These are phyloP conservation scores for Epizoanthus stellaris DNA, from an alignment of 92 coral and sea anemone species.

Conservation along the genomic window DNA sequence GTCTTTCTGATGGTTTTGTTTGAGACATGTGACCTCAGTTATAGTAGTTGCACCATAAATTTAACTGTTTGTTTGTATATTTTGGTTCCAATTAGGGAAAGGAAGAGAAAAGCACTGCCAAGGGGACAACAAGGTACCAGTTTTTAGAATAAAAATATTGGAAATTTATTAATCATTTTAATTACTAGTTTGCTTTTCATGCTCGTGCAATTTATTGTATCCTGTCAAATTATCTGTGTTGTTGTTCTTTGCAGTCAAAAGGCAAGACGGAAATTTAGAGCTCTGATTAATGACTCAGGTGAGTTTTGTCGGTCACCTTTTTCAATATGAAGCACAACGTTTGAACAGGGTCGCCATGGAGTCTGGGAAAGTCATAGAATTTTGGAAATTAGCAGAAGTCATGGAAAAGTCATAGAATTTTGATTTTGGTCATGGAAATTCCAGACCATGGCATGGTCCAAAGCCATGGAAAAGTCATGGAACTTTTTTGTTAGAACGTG, in stretches of 20 bases:
- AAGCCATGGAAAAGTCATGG: too few species aligned
- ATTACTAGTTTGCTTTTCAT: too few species aligned
- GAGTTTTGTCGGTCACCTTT: neutral
- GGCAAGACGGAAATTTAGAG: conserved; percentile 53
- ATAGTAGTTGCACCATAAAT: neutral
- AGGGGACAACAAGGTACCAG: neutral
- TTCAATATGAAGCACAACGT: neutral
- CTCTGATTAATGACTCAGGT: conserved; percentile 60
- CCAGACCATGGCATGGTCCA: too few species aligned
- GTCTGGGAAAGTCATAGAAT: too few species aligned
- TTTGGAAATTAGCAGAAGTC: neutral
- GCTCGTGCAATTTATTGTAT: too few species aligned
- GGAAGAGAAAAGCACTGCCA: neutral
- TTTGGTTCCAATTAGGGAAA: neutral
- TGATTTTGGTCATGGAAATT: neutral
- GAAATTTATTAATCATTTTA: too few species aligned
- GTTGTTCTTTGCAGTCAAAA: conserved; percentile 12
- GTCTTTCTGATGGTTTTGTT: too few species aligned
- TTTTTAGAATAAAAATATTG: too few species aligned
- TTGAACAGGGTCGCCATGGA: too few species aligned
- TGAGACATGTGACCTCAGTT: too few species aligned
- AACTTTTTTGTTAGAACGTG: neutral
- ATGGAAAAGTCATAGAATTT: neutral
- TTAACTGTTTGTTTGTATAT: neutral
- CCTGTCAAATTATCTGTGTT: neutral